Percentiles rank a stretch among this genome's conserved stretches.
phyloP scores from a whole-genome alignment of 2,113 vertebrate genomes.

The Aythya baeri region DNA sequence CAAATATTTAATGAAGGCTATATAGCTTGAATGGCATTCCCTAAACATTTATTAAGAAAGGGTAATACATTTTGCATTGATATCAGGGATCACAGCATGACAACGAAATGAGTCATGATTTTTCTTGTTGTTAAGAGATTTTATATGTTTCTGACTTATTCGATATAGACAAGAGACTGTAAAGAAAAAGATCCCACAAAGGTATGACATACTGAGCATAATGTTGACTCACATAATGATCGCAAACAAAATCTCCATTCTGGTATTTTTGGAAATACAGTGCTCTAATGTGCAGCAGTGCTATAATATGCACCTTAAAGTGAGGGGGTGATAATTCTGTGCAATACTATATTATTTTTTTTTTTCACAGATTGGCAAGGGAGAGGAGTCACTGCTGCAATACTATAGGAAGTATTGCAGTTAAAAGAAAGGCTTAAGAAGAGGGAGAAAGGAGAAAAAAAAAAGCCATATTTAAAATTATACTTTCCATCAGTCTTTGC shows the following conservation, averaged over 20 bases:
- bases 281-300: neutral
- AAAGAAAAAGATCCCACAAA: neutral
- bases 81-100: neutral
- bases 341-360: neutral
- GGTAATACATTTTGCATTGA: neutral
- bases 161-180: fast-evolving
- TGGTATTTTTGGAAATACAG: neutral
- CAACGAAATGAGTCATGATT: neutral
- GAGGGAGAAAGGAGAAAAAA: neutral
- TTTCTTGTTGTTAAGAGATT: neutral
- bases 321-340: neutral
- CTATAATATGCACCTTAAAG: neutral
- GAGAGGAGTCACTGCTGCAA: neutral
- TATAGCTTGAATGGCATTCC: neutral
- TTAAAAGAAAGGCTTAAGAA: neutral
- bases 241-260: neutral
- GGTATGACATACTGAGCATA: neutral
- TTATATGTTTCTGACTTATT: neutral
- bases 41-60: neutral
- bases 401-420: neutral
- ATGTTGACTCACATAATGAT: neutral
- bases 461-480: neutral
- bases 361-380: neutral
- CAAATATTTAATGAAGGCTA: neutral
- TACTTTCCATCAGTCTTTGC: neutral